phyloP scores from a whole-genome alignment of 2,797 vertebrate genomes.

The Helicolenus hilgendorfi region DNA sequence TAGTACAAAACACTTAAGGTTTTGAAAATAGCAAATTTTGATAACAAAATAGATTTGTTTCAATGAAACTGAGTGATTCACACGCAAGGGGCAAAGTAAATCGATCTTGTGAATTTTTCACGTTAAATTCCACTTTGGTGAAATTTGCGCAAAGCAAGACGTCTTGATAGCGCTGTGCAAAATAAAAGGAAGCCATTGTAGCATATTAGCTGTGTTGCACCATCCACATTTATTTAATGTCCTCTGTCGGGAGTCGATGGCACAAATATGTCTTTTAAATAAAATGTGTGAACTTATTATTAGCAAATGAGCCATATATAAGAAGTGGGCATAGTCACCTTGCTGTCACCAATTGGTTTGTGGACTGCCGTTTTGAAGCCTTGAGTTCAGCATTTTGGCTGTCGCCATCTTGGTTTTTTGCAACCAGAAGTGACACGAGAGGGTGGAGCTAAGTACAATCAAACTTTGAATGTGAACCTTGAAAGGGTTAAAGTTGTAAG shows the following conservation, averaged over 20 bases:
- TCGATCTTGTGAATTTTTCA: rapidly evolving
- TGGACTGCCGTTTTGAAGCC: too few relatives aligned
- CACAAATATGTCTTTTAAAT: not conserved
- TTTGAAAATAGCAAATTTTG: not conserved
- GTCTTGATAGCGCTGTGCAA: too few relatives aligned
- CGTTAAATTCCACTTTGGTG: not conserved
- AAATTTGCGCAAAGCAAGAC: not conserved
- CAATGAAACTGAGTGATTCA: not conserved
- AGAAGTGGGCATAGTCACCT: too few relatives aligned
- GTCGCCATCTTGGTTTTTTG: too few relatives aligned
- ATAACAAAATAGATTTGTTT: not conserved
- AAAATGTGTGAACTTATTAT: not conserved
- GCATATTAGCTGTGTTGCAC: not conserved
- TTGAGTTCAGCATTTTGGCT: too few relatives aligned
- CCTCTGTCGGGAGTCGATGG: not conserved
- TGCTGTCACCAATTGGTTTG: too few relatives aligned
- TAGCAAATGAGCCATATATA: not conserved
- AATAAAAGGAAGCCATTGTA: not conserved
- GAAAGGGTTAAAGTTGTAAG: too few relatives aligned
- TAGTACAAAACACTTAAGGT: not conserved
- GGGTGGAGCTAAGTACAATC: rapidly evolving
- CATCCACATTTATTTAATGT: too few relatives aligned
- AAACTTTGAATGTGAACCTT: too few relatives aligned
- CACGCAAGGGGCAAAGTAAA: not conserved
- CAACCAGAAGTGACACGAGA: too few relatives aligned